Evolutionary conservation across 2,113 vertebrate genomes (phyloP), one percentile per base, ranked within the genome.

Genomic region (Nothoprocta pentlandii): DNA sequence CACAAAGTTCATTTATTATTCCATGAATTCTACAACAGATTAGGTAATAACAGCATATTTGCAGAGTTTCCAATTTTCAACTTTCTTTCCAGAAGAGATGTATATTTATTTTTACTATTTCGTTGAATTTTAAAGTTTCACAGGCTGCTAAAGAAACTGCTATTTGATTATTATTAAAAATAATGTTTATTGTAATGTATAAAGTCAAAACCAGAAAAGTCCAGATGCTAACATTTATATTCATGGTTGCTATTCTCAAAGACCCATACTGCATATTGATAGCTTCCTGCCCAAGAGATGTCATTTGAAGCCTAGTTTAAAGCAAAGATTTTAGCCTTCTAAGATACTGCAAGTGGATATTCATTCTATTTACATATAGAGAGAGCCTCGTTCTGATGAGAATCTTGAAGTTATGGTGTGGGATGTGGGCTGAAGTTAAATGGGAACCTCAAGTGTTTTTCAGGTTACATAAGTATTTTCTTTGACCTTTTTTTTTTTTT

Each of bases 161-260:
- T 73, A 82, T 77, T 85, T 94, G 74, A 92, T 77, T n/a, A 89
- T 91, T 87, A 95, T 96, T 79, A 77, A 93, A 93, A 94, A 85
- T 76, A 82, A 94, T 92, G 49, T 89, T 96, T 94, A 95, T 93
- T 91, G 71, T 84, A 93, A 85, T 46, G 89, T 32, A 87, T 58
- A 59, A 93, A 82, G 90, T 69, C 8, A 44, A 82, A 95, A 87
- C 66, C 84, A 94, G 81, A 82, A 8, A 90, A 91, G 51, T 64
- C 75, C 89, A 96, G 93, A 85, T 95, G 95, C 83, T 92, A 94
- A 64, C 53, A 85, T 85, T 93, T 91, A 80, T 85, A 94, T 94
- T 96, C 87, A 85, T 51, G 25, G 61, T 23, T 83, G 70, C 90
- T 75, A 13, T 78, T 94, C 76, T 85, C 51, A 68, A 87, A 95